Base-by-base conservation (phyloP, 2,888 invertebrate genomes). In the Scrobipalpa costella region DNA sequence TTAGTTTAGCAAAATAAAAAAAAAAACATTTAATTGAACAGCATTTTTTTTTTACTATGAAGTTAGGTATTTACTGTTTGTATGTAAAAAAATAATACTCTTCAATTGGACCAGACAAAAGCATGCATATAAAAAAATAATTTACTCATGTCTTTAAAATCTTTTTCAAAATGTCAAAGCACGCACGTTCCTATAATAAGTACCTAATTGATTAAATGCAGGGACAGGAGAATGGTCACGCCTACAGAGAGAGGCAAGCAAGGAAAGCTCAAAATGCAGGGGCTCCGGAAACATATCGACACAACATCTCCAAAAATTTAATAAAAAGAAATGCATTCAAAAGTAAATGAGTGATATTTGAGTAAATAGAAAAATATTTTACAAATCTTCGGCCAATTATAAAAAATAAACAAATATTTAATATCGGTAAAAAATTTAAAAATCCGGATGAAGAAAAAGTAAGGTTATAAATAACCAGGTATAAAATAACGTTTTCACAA, bases 201-300 rank as follows among this genome's bases (percentile, higher is more conserved):
- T 38, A 38, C 11, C 9, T 40, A 40, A 2, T 40, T 40, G n/a
- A n/a, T 13, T 40, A 40, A 40, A 13, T 13, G 40, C 40, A 40
- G 40, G 40, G 40, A n/a, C 40, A 19, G 19, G 50, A 9, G 6
- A 21, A 50, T 11, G 47, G 76, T 67, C 83, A 85, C 83, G 83
- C 83, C 81, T 83, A 78, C 47, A 64, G 58, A 66, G 65, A 61
- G 57, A 65, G 66, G 64, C 65, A 80, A 80, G 80, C 80, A 72
- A 66, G 13, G 68, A 71, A 69, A 81, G 50, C 50, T 63, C 59
- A 59, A 50, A 52, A 63, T 63, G 58, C 58, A 59, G 52, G 52
- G 40, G n/a, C 1, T 21, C 38, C n/a, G 9, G 21, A 34, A 52
- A 27, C 34, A 33, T 49, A 61, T 49, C 17, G 60, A 61, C 49